Conservation (phyloP, 2,797 vertebrate species). For the Pyrocephalus nanus region DNA sequence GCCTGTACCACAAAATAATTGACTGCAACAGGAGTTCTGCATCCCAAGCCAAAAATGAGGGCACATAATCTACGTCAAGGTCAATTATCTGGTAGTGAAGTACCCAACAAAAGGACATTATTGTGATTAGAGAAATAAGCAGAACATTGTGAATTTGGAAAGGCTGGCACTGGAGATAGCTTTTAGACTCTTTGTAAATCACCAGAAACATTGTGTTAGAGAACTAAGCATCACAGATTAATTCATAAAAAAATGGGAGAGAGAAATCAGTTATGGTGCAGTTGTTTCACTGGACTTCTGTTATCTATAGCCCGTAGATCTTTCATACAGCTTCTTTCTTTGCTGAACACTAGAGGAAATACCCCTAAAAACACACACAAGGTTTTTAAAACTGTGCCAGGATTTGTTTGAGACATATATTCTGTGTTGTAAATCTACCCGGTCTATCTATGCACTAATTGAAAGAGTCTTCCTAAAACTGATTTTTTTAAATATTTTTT, state of each 20-base stretch:
- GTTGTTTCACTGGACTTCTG: not conserved
- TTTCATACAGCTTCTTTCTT: not conserved
- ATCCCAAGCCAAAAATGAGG: conserved; percentile 77
- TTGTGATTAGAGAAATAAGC: conserved; percentile 78
- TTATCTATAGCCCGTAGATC: not conserved
- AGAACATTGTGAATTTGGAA: conserved; percentile 75
- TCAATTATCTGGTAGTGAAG: conserved; percentile 79
- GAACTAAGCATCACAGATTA: conserved; percentile 47
- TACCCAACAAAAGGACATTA: conserved; percentile 78
- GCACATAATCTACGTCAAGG: conserved; percentile 78
- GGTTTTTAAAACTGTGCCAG: not conserved
- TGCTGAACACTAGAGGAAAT: not conserved
- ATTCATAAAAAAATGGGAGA: not conserved
- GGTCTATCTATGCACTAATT: not conserved
- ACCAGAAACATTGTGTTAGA: conserved; percentile 67
- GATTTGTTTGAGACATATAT: not conserved
- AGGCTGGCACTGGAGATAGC: conserved; percentile 57
- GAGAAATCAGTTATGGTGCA: conserved; percentile 25
- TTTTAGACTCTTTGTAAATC: conserved; percentile 61
- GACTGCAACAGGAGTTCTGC: conserved; percentile 79
- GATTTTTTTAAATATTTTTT: not conserved
- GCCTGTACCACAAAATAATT: conserved; percentile 77
- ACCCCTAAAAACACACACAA: not conserved
- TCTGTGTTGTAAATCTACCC: not conserved
- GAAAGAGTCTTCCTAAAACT: not conserved